These are phyloP conservation scores for Unio pictorum DNA, from an alignment of 2,888 invertebrate genomes.

Conservation along the genomic window DNA sequence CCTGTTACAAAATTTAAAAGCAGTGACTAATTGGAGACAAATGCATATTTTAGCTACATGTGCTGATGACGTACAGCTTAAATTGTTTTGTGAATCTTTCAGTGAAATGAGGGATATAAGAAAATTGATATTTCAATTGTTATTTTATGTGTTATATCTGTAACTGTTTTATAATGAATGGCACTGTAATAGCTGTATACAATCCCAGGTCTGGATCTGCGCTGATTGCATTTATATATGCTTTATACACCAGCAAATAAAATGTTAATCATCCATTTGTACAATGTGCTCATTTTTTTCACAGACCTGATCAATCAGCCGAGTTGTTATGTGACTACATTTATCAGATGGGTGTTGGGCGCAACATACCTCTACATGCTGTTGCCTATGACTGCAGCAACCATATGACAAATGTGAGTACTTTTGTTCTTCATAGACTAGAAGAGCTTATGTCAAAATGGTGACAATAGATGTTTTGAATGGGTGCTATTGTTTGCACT, in stretches of 20 bases:
- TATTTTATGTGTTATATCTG: not conserved
- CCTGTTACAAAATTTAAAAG: no score
- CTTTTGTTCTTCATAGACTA: not conserved
- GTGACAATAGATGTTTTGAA: no score
- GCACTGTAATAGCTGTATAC: not conserved
- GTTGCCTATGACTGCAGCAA: conserved; percentile 71
- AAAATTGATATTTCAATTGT: no score
- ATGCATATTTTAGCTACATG: no score
- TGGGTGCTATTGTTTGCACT: not conserved
- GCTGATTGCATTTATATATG: no score
- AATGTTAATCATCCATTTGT: not conserved
- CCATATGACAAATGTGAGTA: conserved; percentile 67
- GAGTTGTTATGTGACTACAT: conserved; percentile 69
- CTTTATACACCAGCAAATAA: no score
- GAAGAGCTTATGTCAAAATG: not conserved
- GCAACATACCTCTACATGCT: conserved; percentile 61
- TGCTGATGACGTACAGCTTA: no score
- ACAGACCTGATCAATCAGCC: conserved; percentile 67
- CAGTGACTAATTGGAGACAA: no score
- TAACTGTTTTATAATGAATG: not conserved
- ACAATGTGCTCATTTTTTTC: not conserved
- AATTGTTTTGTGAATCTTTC: no score
- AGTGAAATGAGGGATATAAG: no score
- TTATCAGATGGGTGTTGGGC: conserved; percentile 67
- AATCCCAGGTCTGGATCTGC: no score